phyloP scores from a whole-genome alignment of 1,140 invertebrate species.

The Drosophila busckii region DNA sequence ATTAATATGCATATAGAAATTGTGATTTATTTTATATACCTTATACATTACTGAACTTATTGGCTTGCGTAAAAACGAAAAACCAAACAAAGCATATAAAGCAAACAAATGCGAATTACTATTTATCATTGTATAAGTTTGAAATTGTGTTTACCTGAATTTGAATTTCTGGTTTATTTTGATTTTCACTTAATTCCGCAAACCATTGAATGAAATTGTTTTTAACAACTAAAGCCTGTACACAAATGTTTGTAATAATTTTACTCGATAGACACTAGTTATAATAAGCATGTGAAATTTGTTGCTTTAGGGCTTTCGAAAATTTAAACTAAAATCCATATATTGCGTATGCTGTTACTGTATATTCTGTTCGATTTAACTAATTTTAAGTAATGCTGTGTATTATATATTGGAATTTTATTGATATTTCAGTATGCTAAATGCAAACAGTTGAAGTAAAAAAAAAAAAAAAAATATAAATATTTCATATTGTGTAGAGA shows the following conservation, averaged over 20 bases:
- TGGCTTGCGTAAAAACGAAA: conserved; percentile 37
- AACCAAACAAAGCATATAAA: conserved; percentile 36
- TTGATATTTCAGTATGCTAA: no score
- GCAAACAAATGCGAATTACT: conserved; percentile 4
- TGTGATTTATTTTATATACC: conserved; percentile 75
- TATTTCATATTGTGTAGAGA: conserved; percentile 37
- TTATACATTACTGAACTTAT: conserved; percentile 57
- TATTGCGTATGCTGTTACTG: conserved; percentile 39
- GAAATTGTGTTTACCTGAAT: conserved; percentile 51
- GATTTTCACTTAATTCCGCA: conserved; percentile 10
- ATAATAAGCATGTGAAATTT: conserved; percentile 11
- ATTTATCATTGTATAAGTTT: conserved; percentile 26
- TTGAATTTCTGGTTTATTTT: conserved; percentile 28
- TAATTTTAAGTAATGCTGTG: conserved; percentile 62
- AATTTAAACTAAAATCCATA: conserved; percentile 17
- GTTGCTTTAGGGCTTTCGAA: conserved; percentile 16
- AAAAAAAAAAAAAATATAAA: conserved; percentile 16
- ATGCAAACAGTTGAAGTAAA: neutral
- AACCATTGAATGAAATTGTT: conserved; percentile 13
- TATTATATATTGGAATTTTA: conserved; percentile 22
- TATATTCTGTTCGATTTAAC: conserved; percentile 63
- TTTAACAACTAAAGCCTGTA: conserved; percentile 7
- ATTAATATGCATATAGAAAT: conserved; percentile 67
- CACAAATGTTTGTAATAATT: conserved; percentile 8
- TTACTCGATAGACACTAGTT: conserved; percentile 20